Evolutionary conservation across 2,113 vertebrate species (phyloP).

Genomic region (Piliocolobus tephrosceles): DNA sequence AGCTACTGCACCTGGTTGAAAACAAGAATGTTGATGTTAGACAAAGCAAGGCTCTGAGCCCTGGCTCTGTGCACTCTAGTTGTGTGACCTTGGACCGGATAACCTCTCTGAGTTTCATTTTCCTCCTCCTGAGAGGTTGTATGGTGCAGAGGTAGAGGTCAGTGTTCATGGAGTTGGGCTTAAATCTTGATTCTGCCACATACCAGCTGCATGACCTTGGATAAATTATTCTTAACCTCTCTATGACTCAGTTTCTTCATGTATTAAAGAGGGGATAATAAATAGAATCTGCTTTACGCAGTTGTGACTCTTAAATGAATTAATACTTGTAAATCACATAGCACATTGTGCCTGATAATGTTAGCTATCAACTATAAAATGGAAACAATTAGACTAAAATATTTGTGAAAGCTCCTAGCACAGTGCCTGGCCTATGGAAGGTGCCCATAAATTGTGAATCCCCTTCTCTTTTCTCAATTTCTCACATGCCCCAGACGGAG

Average conservation of each 20-base stretch:
- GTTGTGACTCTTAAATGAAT: background rate
- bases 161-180: background rate
- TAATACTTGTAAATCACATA: background rate
- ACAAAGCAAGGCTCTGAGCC: background rate
- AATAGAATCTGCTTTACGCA: background rate
- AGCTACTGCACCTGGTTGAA: too few relatives aligned
- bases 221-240: background rate
- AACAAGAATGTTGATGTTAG: background rate
- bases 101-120: too few relatives aligned
- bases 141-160: background rate
- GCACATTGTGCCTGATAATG: conserved; percentile 14
- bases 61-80: background rate
- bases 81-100: background rate
- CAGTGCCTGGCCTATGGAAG: background rate
- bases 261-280: background rate
- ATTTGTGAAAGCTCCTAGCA: conserved; percentile 16
- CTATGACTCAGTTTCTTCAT: background rate
- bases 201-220: background rate
- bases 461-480: background rate
- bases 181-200: background rate
- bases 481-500: background rate
- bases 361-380: conserved; percentile 37
- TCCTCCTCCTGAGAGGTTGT: background rate
- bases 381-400: conserved; percentile 27
- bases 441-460: background rate